These are phyloP conservation scores for Cepaea nemoralis DNA, from an alignment of 1,140 invertebrate species.

Conservation along the genomic window DNA sequence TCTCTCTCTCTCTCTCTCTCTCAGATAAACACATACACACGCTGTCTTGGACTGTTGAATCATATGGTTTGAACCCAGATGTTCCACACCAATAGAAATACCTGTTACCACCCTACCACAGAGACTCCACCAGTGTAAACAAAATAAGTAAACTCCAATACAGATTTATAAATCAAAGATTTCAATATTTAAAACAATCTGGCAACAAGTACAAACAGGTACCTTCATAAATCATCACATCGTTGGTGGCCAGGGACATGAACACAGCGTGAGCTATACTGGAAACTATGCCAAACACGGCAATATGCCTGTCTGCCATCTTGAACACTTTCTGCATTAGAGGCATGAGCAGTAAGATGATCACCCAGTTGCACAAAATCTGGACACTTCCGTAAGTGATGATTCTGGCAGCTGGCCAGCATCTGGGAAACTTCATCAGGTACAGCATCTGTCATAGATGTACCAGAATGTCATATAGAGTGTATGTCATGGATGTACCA, in stretches of 20 bases:
- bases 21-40: too few species aligned
- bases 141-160: too few species aligned
- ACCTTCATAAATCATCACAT: conserved; percentile 33
- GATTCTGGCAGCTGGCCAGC: conserved; percentile 11
- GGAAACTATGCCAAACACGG: conserved; percentile 8
- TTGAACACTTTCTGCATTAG: conserved; percentile 28
- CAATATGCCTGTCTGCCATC: conserved; percentile 21
- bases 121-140: too few species aligned
- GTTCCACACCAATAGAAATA: too few species aligned
- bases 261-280: neutral
- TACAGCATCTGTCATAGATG: conserved; percentile 1
- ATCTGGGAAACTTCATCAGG: conserved; percentile 29
- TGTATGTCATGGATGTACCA: too few species aligned
- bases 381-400: neutral
- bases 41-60: too few species aligned
- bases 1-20: too few species aligned
- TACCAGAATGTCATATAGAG: too few species aligned
- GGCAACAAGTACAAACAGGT: neutral
- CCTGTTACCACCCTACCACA: too few species aligned
- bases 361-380: conserved; percentile 8
- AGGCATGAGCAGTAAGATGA: conserved; percentile 2
- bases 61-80: too few species aligned
- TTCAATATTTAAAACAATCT: too few species aligned
- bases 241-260: conserved; percentile 9
- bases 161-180: too few species aligned